Conservation (phyloP, 2,113 vertebrate genomes). For the Ranitomeya variabilis region DNA sequence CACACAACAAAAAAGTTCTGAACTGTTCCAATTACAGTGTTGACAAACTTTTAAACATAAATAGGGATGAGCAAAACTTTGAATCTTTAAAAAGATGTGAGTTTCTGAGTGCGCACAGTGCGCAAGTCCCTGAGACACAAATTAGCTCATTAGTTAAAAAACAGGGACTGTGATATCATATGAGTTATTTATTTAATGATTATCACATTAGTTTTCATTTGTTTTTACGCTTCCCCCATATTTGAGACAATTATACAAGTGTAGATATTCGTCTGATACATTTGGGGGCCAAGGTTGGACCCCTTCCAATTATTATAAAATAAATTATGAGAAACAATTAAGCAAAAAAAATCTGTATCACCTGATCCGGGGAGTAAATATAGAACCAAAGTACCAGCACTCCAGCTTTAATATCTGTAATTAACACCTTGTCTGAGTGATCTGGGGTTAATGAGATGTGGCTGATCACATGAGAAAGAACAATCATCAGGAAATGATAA, state of each 20-base stretch:
- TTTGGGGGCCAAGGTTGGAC: background rate
- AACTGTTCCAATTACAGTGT: too few species aligned
- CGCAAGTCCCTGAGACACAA: too few species aligned
- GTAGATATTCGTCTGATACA: background rate
- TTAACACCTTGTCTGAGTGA: background rate
- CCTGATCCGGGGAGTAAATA: background rate
- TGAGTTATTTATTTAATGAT: too few species aligned
- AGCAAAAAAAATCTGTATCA: background rate
- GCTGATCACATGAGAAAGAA: constrained; percentile 11
- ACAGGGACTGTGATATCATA: too few species aligned
- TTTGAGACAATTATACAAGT: background rate
- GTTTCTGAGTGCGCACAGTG: too few species aligned
- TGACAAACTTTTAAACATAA: too few species aligned
- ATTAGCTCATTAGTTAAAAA: too few species aligned
- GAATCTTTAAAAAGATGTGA: too few species aligned
- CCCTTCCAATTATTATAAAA: background rate
- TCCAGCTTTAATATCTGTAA: background rate
- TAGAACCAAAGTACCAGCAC: background rate
- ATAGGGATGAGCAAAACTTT: too few species aligned
- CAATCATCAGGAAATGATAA: constrained; percentile 24
- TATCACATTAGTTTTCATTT: too few species aligned
- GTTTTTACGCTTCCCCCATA: background rate
- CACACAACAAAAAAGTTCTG: too few species aligned
- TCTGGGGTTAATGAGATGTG: constrained; percentile 31
- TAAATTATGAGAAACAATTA: background rate